Evolutionary conservation across 2,888 invertebrate genomes (phyloP), one percentile per base, ranked within the genome.

Genomic region (Steinernema hermaphroditum): DNA sequence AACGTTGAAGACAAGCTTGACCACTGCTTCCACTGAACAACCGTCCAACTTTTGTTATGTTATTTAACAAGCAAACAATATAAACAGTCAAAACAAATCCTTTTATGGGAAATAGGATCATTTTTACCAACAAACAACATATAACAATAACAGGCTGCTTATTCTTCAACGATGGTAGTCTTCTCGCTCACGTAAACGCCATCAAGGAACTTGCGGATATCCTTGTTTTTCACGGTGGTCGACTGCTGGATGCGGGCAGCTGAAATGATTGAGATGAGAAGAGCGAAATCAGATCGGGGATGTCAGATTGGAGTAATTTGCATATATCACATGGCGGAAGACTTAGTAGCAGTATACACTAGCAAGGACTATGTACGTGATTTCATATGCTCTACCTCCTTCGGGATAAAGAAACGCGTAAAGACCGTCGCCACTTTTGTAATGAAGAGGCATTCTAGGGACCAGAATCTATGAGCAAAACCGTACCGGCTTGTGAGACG

Each of bases 161-260:
- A 74, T 44, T 80, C 78, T 27, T 80, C 77, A 22, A 37, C 73
- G 76, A 85, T 81, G 76, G 82, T 83, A 74, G 94, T 94, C 90
- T 97, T 98, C 88, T 99, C 97, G 82, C 96, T 96, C 74, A 99
- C 98, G 89, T 99, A 99, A 81, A 99, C 91, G 87, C 98, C 98
- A 87, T 99, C 98, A 90, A 99, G 93, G 91, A 99, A 99, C 89
- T 97, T 98, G 91, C 98, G 91, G 90, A 99, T 98, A 91, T 99
- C 98, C 91, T 99, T 99, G 88, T 96, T 94, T 90, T 97, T 96
- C 71, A 99, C 98, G 79, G 93, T 93, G 72, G 97, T 97, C 22
- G 96, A 96, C 89, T 98, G 98, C 89, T 99, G 98, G 87, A 99
- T 96, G 74, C 95, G 91, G 74, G 98, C 97, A 87, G 98, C 98